These are phyloP conservation scores for Nymphalis c-album DNA, from an alignment of 2,888 invertebrate species.

Conservation along the genomic window DNA sequence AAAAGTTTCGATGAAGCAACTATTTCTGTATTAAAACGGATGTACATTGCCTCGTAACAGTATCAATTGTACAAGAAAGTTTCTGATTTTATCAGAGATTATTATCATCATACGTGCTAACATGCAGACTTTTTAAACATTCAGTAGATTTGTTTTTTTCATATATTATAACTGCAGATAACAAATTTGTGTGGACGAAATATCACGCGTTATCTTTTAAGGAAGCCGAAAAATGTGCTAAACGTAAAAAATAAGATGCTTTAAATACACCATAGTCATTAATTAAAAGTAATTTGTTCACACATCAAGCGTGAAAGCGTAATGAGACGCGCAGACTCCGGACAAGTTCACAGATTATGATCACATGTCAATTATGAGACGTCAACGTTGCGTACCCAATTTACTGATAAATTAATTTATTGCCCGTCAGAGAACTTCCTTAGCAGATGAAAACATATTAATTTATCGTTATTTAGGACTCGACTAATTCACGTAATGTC, in stretches of 20 bases:
- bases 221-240: no score
- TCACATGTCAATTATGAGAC: slow-evolving; percentile 36
- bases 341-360: slow-evolving; percentile 19
- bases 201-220: no score
- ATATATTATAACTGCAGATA: background rate
- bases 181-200: background rate
- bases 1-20: background rate
- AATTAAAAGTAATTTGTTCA: slow-evolving; percentile 35
- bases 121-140: background rate
- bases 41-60: background rate
- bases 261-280: slow-evolving; percentile 3
- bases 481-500: slow-evolving; percentile 1
- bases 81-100: background rate
- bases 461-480: background rate
- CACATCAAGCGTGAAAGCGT: slow-evolving; percentile 27
- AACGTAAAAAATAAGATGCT: background rate
- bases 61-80: background rate
- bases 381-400: slow-evolving; percentile 32
- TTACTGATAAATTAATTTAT: slow-evolving; percentile 40
- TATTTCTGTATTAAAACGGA: background rate
- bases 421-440: slow-evolving; percentile 14
- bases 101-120: background rate
- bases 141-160: background rate
- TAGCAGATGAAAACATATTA: slow-evolving; percentile 6
- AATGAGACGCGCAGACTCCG: slow-evolving; percentile 16